A percentile compares a stretch with the other conserved stretches of the same genome.
Evolutionary conservation across 2,888 invertebrate genomes (phyloP).

Genomic region (Ethmia dodecea): DNA sequence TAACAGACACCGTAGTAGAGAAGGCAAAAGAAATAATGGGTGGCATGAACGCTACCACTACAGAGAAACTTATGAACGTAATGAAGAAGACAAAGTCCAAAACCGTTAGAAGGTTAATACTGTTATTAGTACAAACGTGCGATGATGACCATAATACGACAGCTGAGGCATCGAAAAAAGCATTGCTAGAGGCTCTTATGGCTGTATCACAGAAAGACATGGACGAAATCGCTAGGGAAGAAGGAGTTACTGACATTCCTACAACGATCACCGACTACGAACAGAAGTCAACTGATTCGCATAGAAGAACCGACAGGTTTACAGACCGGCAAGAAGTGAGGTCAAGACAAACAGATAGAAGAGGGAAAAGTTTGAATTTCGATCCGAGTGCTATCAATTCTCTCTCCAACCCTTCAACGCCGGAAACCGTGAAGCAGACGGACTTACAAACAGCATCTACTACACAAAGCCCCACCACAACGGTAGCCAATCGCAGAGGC

Average conservation of each 20-base stretch:
- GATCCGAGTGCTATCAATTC: slow-evolving; percentile 60
- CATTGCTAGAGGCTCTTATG: slow-evolving; percentile 82
- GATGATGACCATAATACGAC: slow-evolving; percentile 84
- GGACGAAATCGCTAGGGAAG: slow-evolving; percentile 66
- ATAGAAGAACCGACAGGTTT: slow-evolving; percentile 39
- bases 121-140: slow-evolving; percentile 87
- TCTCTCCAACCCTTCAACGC: slow-evolving; percentile 51
- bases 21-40: slow-evolving; percentile 87
- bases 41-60: slow-evolving; percentile 85
- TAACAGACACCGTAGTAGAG: slow-evolving; percentile 80
- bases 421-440: slow-evolving; percentile 31
- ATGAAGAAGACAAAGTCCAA: slow-evolving; percentile 90
- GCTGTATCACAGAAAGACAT: slow-evolving; percentile 78
- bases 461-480: slow-evolving; percentile 45
- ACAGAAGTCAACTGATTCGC: slow-evolving; percentile 34
- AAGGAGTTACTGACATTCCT: slow-evolving; percentile 35
- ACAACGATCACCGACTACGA: slow-evolving; percentile 38
- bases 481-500: slow-evolving; percentile 48
- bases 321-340: slow-evolving; percentile 33
- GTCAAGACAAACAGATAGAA: slow-evolving; percentile 36
- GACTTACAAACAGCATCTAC: slow-evolving; percentile 45
- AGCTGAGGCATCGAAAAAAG: slow-evolving; percentile 82
- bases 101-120: slow-evolving; percentile 83
- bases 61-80: slow-evolving; percentile 84
- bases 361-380: slow-evolving; percentile 50